Conservation (phyloP, 2,113 vertebrate species). For the Siniperca knerii region DNA sequence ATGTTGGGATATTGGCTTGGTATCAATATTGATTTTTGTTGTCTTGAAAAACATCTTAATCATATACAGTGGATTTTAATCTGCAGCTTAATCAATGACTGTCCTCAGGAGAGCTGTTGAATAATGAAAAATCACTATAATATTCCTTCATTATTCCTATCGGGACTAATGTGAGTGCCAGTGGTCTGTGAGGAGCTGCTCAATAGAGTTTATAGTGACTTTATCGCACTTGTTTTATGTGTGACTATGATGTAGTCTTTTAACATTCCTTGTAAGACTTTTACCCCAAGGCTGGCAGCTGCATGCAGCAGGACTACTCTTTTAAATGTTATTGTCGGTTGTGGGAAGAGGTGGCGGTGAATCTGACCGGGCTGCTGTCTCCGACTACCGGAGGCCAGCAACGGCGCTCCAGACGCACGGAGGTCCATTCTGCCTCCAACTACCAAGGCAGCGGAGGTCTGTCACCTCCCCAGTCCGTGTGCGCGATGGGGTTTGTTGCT, state of each 20-base stretch:
- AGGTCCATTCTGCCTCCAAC: not conserved
- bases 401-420: not conserved
- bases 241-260: not conserved
- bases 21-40: constrained; percentile 10
- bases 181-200: not conserved
- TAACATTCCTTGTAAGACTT: not conserved
- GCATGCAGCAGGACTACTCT: too few species aligned
- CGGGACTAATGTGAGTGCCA: constrained; percentile 1
- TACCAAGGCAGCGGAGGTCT: not conserved
- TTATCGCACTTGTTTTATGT: not conserved
- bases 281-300: not conserved
- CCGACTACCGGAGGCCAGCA: constrained; percentile 7
- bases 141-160: not conserved
- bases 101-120: constrained; percentile 13
- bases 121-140: not conserved
- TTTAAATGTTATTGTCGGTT: not conserved
- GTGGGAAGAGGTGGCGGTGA: not conserved
- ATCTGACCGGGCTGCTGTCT: constrained; percentile 4
- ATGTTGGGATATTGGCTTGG: not conserved
- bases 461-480: not conserved
- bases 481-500: not conserved
- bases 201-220: not conserved
- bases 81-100: constrained; percentile 13
- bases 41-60: constrained; percentile 18
- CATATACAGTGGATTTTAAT: not conserved